Base-by-base conservation (phyloP, 2,888 invertebrate genomes). In the Buathra laborator region DNA sequence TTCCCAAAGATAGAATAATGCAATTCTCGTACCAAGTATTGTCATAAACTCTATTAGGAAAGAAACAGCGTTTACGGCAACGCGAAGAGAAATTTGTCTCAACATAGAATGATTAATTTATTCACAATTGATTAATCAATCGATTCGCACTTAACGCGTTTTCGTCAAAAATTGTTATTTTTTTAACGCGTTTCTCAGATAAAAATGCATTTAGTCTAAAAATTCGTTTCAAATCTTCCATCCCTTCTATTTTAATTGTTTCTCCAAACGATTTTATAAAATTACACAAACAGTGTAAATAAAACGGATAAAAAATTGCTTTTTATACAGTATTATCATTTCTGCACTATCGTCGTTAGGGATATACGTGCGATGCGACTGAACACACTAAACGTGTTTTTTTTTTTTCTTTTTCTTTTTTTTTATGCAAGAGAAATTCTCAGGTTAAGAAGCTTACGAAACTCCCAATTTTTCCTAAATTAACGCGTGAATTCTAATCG, bases 401-500 rank as follows among this genome's bases (percentile, higher is more conserved):
- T 70, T 48, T 46, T 24, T 44, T n/a, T 43, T 43, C 12, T 59
- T 19, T 19, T 19, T 1, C 32, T 24, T 44, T n/a, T 43, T 48
- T 24, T 51, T 16, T 46, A 37, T 43, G 14, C 51, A 43, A n/a
- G 62, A 71, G 7, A 10, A 68, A 53, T 67, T 62, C 12, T 29
- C 43, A 29, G 19, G 16, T 51, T 64, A 68, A 76, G 53, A 48
- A 64, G 16, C 19, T 3, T 16, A 12, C 10, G 19, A 37, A 66
- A 70, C n/a, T 6, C 24, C 3, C 4, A 24, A 19, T 53, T 46
- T 16, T 75, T 16, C 14, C 53, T 67, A 48, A 74, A 56, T 64
- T 53, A 19, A 19, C 9, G 56, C 29, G 37, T 14, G 43, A 12
- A 16, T 24, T 76, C 90, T 92, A 95, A 87, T 96, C 96, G 86